Evolutionary conservation across 2,797 vertebrate genomes (phyloP).

Genomic region (Fringilla coelebs): DNA sequence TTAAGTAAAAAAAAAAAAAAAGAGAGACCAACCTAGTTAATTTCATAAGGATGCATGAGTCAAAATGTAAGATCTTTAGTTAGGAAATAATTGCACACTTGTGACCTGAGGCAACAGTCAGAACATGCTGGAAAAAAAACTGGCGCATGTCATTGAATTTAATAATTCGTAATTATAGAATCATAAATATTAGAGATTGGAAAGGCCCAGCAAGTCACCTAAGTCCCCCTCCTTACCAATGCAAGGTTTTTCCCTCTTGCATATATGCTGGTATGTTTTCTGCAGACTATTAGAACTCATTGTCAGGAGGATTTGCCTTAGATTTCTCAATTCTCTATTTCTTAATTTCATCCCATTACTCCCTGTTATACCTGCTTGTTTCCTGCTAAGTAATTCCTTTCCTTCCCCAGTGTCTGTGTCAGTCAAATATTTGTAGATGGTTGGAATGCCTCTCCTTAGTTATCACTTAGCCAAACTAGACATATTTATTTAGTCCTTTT

Average conservation of each 20-base stretch:
- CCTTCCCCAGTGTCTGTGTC: slow-evolving; percentile 15
- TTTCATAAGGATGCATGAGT: slow-evolving; percentile 19
- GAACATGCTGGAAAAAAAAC: background rate
- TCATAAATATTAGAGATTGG: slow-evolving; percentile 66
- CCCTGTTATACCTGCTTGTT: slow-evolving; percentile 12
- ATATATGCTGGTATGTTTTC: background rate
- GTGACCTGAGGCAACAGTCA: slow-evolving; percentile 41
- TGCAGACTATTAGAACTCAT: background rate
- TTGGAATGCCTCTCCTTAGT: slow-evolving; percentile 23
- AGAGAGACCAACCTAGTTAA: background rate
- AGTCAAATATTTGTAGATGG: slow-evolving; percentile 68
- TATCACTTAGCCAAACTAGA: slow-evolving; percentile 44
- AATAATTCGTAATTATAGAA: slow-evolving; percentile 65
- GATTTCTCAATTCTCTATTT: slow-evolving; percentile 51
- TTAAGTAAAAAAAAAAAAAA: background rate
- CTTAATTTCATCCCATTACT: slow-evolving; percentile 46
- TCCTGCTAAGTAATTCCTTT: slow-evolving; percentile 34
- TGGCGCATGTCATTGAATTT: slow-evolving; percentile 40
- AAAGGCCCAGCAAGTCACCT: slow-evolving; percentile 38
- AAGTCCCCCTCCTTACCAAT: slow-evolving; percentile 3
- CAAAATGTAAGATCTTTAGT: slow-evolving; percentile 34
- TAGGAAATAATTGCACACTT: slow-evolving; percentile 52
- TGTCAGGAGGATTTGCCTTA: slow-evolving; percentile 45
- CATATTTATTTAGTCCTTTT: slow-evolving; percentile 67
- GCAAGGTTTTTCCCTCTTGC: background rate